A percentile compares a stretch with the other conserved stretches of the same genome.
Evolutionary conservation across 2,888 invertebrate genomes (phyloP).

Genomic region (Neelides folsomi): DNA sequence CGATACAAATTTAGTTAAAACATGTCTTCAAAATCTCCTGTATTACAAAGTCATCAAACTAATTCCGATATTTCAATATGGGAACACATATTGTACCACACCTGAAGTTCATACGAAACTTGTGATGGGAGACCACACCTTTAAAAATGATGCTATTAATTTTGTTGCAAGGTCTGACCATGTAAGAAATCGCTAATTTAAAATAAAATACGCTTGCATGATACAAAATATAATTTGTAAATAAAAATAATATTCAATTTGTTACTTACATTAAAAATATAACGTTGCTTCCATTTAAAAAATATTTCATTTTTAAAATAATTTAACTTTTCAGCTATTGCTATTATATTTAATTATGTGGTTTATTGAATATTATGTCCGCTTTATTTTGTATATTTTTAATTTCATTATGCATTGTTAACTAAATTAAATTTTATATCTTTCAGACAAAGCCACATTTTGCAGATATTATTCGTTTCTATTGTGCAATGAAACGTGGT

Average conservation of each 20-base stretch:
- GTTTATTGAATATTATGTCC: too few species aligned
- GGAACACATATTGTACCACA: constrained; percentile 70
- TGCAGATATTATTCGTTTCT: constrained; percentile 58
- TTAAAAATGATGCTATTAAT: constrained; percentile 59
- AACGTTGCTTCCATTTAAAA: background rate
- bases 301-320: too few species aligned
- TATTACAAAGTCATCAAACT: constrained; percentile 60
- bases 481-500: constrained; percentile 62
- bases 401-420: background rate
- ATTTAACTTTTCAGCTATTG: too few species aligned
- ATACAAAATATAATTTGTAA: too few species aligned
- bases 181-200: too few species aligned
- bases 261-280: background rate
- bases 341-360: too few species aligned
- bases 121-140: constrained; percentile 50
- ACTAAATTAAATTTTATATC: constrained; percentile 34
- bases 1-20: constrained; percentile 83
- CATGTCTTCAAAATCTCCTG: constrained; percentile 81
- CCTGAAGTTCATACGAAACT: constrained; percentile 43
- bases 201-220: too few species aligned
- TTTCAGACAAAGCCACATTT: constrained; percentile 53
- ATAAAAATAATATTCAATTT: too few species aligned
- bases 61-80: constrained; percentile 69
- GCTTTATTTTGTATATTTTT: background rate
- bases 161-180: constrained; percentile 56